phyloP scores from a whole-genome alignment of 2,888 invertebrate species.

The Clusia tigrina region DNA sequence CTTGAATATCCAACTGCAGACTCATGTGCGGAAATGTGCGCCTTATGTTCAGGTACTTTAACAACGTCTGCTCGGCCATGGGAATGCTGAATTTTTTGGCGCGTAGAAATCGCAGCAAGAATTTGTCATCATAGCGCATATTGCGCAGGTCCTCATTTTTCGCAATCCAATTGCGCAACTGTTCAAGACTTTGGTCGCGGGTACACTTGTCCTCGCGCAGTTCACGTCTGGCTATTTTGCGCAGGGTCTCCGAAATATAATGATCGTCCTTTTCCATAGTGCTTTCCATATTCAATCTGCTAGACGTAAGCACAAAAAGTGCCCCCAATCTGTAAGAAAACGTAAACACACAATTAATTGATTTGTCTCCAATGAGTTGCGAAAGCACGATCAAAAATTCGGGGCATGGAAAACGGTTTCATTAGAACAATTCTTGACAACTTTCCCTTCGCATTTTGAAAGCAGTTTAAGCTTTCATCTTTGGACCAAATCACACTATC shows the following conservation, averaged over 20 bases:
- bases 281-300: not conserved
- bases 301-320: not conserved
- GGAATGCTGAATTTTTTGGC: conserved; percentile 81
- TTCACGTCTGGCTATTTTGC: conserved; percentile 71
- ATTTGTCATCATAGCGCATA: conserved; percentile 75
- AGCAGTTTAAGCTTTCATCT: too few species aligned
- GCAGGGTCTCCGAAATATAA: conserved; percentile 42
- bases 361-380: too few species aligned
- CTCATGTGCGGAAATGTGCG: conserved; percentile 74
- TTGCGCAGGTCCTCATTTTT: conserved; percentile 75
- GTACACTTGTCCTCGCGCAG: conserved; percentile 74
- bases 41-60: conserved; percentile 80
- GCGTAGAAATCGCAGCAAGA: conserved; percentile 78
- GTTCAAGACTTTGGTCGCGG: conserved; percentile 71
- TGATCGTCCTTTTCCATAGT: not conserved
- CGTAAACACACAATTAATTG: too few species aligned
- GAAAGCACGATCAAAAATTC: too few species aligned
- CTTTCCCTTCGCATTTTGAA: too few species aligned
- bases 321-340: too few species aligned
- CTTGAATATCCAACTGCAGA: conserved; percentile 72
- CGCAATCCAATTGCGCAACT: conserved; percentile 75
- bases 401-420: too few species aligned
- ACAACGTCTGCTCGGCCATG: conserved; percentile 78
- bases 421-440: too few species aligned
- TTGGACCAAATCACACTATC: too few species aligned